These are phyloP conservation scores for Dicyrtomina minuta DNA, from an alignment of 2,888 invertebrate genomes.

Conservation along the genomic window DNA sequence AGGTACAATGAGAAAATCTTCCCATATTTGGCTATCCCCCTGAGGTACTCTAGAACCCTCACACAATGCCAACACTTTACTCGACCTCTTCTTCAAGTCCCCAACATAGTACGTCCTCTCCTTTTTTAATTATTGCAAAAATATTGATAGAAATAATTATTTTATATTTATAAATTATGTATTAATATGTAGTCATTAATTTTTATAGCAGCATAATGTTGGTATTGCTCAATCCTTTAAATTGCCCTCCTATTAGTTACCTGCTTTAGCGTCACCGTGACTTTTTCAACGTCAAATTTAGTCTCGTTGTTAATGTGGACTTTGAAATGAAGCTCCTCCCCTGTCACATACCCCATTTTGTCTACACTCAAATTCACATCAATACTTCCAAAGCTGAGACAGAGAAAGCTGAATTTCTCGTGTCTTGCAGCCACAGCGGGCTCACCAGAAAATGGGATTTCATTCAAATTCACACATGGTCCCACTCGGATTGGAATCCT, in stretches of 20 bases:
- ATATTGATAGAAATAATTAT: too few species aligned
- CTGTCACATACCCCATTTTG: conserved; percentile 29
- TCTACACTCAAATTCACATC: conserved; percentile 19
- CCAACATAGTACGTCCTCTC: conserved; percentile 27
- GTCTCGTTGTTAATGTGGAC: conserved; percentile 24
- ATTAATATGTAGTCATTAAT: not conserved
- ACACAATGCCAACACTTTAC: conserved; percentile 19
- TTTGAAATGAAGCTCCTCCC: conserved; percentile 26
- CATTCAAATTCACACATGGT: conserved; percentile 24
- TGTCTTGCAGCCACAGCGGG: conserved; percentile 15
- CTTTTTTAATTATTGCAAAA: conserved; percentile 3
- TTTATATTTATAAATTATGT: not conserved
- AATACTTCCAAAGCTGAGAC: conserved; percentile 26
- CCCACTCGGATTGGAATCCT: conserved; percentile 16
- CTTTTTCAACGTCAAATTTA: conserved; percentile 27
- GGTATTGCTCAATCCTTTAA: too few species aligned
- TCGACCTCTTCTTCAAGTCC: conserved; percentile 25
- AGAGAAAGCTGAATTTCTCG: conserved; percentile 26
- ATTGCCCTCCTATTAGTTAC: too few species aligned
- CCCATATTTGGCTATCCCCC: conserved; percentile 15
- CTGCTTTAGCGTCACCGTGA: conserved; percentile 19
- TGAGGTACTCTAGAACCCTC: conserved; percentile 21
- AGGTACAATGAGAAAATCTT: conserved; percentile 26
- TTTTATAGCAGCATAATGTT: too few species aligned
- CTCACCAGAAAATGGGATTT: conserved; percentile 24